Conservation (phyloP, 2,797 vertebrate species). For the Sphenodon punctatus region DNA sequence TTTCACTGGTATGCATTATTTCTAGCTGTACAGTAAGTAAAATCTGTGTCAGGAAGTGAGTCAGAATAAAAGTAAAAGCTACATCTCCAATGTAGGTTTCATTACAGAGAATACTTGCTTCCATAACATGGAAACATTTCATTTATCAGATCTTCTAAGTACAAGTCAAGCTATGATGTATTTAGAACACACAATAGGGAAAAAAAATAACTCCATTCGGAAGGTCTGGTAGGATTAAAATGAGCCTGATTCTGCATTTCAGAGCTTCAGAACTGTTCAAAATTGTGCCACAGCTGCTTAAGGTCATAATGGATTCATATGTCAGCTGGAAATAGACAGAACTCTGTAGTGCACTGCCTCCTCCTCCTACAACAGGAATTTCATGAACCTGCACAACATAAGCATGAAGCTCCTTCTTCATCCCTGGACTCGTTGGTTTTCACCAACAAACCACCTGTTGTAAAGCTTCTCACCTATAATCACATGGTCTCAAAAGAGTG, state of each 20-base stretch:
- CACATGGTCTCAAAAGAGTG: background rate
- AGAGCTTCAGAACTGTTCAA: no score
- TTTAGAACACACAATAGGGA: background rate
- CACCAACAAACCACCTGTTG: no score
- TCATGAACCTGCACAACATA: no score
- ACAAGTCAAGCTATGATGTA: background rate
- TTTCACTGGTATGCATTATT: background rate
- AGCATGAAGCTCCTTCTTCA: no score
- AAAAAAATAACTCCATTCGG: background rate
- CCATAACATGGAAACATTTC: background rate
- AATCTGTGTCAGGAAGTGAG: background rate
- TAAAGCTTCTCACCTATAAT: background rate
- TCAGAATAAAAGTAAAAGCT: background rate
- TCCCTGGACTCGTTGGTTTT: no score
- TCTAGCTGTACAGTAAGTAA: background rate
- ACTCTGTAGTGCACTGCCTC: no score
- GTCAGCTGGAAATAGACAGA: no score
- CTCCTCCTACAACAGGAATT: no score
- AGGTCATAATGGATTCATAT: no score
- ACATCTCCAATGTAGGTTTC: background rate
- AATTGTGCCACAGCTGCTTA: no score
- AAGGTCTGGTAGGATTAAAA: background rate
- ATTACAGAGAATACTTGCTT: background rate
- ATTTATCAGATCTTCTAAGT: background rate
- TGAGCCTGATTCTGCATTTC: background rate